Evolutionary conservation across 2,797 vertebrate species (phyloP).

Genomic region (Myotis pilosus): DNA sequence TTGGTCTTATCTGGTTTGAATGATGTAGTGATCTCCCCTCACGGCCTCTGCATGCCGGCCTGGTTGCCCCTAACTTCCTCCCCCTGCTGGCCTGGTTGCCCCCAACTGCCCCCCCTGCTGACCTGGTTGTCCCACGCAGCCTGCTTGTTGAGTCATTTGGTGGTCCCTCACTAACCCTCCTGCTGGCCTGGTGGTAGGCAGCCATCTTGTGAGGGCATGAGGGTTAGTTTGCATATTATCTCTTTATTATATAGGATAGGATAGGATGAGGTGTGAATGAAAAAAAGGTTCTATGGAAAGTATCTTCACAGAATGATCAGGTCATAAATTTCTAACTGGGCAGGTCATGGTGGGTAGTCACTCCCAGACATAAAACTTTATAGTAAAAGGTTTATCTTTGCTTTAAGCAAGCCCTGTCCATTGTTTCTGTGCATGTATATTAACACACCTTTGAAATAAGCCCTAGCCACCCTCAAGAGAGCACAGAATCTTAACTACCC

Average conservation of each 20-base stretch:
- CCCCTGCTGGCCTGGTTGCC: too few species aligned
- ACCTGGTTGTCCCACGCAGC: too few species aligned
- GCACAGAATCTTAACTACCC: neutral
- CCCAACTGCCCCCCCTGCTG: too few species aligned
- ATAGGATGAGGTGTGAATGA: neutral
- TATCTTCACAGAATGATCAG: neutral
- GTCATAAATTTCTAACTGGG: neutral
- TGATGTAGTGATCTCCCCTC: neutral
- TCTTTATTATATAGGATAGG: neutral
- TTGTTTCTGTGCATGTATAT: neutral
- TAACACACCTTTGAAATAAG: neutral
- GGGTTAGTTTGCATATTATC: too few species aligned
- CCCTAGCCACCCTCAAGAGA: neutral
- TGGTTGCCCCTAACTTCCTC: too few species aligned
- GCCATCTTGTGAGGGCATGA: too few species aligned
- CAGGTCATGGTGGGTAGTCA: too few species aligned
- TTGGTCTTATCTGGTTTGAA: neutral
- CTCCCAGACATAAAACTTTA: neutral
- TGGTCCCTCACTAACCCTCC: too few species aligned
- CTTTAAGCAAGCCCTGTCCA: neutral
- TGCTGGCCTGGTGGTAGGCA: too few species aligned
- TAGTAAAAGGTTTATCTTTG: neutral
- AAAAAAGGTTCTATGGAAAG: neutral
- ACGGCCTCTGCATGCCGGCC: too few species aligned
- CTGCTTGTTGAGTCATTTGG: too few species aligned